Conservation (phyloP, 2,113 vertebrate genomes). For the Aegithalos caudatus region DNA sequence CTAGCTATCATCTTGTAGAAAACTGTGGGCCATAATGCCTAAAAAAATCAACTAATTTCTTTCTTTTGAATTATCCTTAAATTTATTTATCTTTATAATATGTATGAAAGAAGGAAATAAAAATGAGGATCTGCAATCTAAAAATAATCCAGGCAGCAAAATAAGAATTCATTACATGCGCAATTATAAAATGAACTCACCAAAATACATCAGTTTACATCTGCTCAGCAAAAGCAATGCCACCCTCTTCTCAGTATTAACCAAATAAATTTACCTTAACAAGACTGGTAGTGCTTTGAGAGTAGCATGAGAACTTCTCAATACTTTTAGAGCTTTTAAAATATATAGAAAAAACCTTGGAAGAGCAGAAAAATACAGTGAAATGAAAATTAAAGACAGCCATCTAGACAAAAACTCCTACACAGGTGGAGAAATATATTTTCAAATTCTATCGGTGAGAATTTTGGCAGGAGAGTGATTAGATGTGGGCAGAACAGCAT, state of each 20-base stretch:
- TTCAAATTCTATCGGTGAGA: slow-evolving; percentile 34
- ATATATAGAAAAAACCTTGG: fast-evolving
- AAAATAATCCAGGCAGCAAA: not conserved
- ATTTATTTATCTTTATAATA: not conserved
- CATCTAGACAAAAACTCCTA: slow-evolving; percentile 1
- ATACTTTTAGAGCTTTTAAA: slow-evolving; percentile 1
- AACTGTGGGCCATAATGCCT: not conserved
- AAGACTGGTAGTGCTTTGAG: not conserved
- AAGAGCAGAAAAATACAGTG: not conserved
- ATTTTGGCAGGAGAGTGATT: slow-evolving; percentile 55
- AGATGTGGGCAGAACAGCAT: slow-evolving; percentile 36
- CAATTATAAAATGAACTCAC: not conserved
- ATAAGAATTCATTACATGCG: not conserved
- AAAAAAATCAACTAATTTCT: not conserved
- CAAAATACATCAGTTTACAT: not conserved
- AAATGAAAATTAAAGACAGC: not conserved
- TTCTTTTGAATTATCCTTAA: not conserved
- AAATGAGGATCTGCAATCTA: not conserved
- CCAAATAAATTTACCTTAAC: not conserved
- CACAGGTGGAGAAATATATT: not conserved
- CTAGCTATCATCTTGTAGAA: not conserved
- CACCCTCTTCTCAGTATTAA: fast-evolving
- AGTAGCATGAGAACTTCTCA: not conserved
- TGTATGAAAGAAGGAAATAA: not conserved
- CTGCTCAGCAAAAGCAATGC: not conserved